A percentile compares a stretch with the other conserved stretches of the same genome.
These are phyloP conservation scores for Nyctibius bracteatus DNA, from an alignment of 2,113 vertebrate species.

Conservation along the genomic window DNA sequence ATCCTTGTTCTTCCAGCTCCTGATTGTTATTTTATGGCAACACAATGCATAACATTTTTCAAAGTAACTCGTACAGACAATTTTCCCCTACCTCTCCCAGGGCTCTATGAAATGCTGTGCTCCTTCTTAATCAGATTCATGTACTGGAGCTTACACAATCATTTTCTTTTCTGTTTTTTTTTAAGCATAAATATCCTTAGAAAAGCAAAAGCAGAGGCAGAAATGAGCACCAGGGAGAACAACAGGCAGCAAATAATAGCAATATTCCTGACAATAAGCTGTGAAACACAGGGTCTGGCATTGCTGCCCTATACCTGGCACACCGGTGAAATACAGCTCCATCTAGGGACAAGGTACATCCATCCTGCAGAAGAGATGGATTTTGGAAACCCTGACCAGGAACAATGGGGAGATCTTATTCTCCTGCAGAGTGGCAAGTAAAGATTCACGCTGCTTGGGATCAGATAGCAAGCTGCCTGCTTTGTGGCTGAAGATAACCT, in stretches of 20 bases:
- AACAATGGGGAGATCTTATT: neutral
- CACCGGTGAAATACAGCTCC: conserved; percentile 10
- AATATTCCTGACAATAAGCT: neutral
- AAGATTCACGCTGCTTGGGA: conserved; percentile 8
- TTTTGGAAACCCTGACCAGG: neutral
- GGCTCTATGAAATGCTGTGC: conserved; percentile 9
- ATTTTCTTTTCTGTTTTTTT: neutral
- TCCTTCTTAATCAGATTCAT: conserved; percentile 54
- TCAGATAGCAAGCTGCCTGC: conserved; percentile 28
- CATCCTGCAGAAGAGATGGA: neutral
- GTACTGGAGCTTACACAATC: neutral
- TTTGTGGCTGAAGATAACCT: conserved; percentile 57
- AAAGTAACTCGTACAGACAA: conserved; percentile 15
- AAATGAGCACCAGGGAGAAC: neutral
- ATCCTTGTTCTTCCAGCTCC: conserved; percentile 25
- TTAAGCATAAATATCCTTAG: neutral
- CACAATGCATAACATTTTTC: conserved; percentile 37
- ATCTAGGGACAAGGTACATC: conserved; percentile 29
- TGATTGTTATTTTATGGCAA: conserved; percentile 27
- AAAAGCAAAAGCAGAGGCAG: neutral
- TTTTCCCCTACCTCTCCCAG: neutral
- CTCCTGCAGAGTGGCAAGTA: neutral
- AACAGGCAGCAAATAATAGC: neutral
- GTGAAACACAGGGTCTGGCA: neutral
- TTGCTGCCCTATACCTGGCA: neutral